Evolutionary conservation across 2,888 invertebrate species (phyloP), one percentile per base, ranked within the genome.

Genomic region (Omphaloscelis lunosa): DNA sequence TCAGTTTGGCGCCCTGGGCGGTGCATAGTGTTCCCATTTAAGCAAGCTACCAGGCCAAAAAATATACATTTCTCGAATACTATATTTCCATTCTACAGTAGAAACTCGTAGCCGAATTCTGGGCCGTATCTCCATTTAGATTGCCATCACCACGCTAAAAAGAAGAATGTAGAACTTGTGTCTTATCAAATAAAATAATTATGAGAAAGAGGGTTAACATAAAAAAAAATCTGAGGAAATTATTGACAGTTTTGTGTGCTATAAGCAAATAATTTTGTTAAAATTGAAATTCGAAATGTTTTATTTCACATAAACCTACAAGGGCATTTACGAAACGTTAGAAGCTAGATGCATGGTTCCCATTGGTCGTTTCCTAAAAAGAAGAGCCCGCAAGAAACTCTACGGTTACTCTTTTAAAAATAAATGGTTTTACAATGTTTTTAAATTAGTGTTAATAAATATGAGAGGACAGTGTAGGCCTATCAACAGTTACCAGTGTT

Each of bases 1-100:
- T 82, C 94, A 82, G 85, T 73, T 80, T 84, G 93, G 91, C 90
- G 91, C 89, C 88, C 72, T 53, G n/a, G 79, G 61, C 66, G 75
- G 65, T 80, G 89, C 87, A 84, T 88, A 89, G 86, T 90, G 89
- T 53, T 82, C 27, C 80, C 77, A 78, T 59, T 56, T 29, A 45
- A 62, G 15, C 39, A 20, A 1, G 56, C 8, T 15, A 39, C 5
- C 34, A 17, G 9, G 27, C 0, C 70, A 71, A n/a, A 83, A 51
- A n/a, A 34, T 41, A 29, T 34, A 34, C 5, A 23, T 39, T 48
- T 11, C 23, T 51, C 2, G 6, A 67, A 53, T 5, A 20, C 17
- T 5, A n/a, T n/a, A n/a, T n/a, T n/a, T n/a, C n/a, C n/a, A 23
- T 29, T 45, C 15, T 53, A 23, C 9, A 53, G 23, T 11, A 23